These are phyloP conservation scores for Schizopygopsis malacanthus DNA, from an alignment of 2,797 vertebrate genomes.

Conservation along the genomic window DNA sequence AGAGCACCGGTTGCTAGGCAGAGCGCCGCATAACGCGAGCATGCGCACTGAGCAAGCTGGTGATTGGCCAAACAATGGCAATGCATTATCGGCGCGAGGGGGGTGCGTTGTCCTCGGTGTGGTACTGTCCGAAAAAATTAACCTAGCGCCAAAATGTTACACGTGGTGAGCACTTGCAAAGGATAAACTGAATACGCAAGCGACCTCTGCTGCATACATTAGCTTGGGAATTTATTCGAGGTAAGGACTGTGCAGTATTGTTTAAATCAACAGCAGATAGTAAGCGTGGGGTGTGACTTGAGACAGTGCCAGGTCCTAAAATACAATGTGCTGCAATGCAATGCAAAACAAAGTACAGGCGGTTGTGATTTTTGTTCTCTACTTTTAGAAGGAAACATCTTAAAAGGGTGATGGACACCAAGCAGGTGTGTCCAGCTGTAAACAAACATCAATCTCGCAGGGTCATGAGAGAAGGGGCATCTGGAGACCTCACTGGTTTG, in stretches of 20 bases:
- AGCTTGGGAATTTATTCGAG: not conserved
- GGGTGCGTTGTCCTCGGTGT: conserved; percentile 9
- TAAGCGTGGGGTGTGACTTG: conserved; percentile 20
- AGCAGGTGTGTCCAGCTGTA: conserved; percentile 26
- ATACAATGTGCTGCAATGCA: not conserved
- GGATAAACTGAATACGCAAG: not conserved
- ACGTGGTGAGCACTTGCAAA: conserved; percentile 10
- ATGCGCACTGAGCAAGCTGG: conserved; percentile 16
- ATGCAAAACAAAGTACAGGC: not conserved
- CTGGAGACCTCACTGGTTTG: conserved; percentile 16
- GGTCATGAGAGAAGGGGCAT: conserved; percentile 9
- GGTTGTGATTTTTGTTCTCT: not conserved
- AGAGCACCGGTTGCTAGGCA: conserved; percentile 31
- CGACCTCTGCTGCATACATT: not conserved
- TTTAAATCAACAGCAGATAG: not conserved
- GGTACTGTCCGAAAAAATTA: conserved; percentile 34
- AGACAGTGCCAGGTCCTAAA: not conserved
- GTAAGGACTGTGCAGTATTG: conserved; percentile 21
- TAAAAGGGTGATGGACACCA: not conserved
- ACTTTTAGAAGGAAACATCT: not conserved
- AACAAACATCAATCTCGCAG: conserved; percentile 14
- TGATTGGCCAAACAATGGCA: conserved; percentile 10
- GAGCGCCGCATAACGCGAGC: not conserved
- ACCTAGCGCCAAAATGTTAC: not conserved
- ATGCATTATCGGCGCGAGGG: not conserved